Evolutionary conservation across 1,140 invertebrate genomes (phyloP), one percentile per base, ranked within the genome.

Genomic region (Dendroctonus ponderosae): DNA sequence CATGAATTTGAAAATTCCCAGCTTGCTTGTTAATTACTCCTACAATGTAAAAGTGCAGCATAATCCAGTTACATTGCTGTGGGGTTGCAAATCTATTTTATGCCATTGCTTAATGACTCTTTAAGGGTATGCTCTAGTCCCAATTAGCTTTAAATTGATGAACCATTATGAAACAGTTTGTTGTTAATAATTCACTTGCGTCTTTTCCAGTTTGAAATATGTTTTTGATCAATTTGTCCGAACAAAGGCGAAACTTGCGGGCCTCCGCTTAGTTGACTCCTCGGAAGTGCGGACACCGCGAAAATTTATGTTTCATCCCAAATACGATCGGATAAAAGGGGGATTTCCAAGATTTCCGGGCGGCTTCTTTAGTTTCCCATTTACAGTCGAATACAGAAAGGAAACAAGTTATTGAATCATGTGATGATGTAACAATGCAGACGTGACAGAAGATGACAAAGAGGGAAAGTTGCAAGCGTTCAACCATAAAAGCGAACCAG

Each of bases 401-500:
- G 60, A 62, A 62, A 53, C 48, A 62, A 62, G 49, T 62, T 62
- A 62, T 62, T 62, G 60, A 62, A 62, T 62, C 60, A 62, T 62
- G 49, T 53, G 60, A 62, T 48, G 60, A 62, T 41, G 41, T 62
- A 53, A 62, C 60, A 62, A 62, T 62, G 60, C 48, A 7, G 50
- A 41, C 60, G 60, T 62, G 60, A 50, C 49, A 42, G 50, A 61
- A 61, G 50, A 61, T 51, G 58, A 50, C 58, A 61, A 61, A 50
- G 40, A 49, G 58, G 48, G 15, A 61, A 61, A 61, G 58, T 50
- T 61, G 50, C 44, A 51, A 61, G 15, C 58, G 44, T 40, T 61
- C 14, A 40, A 46, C 44, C 44, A 37, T 49, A 14, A 61, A 61
- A 49, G 39, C 12, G 48, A 14, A 9, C 42, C 9, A 43, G n/a